Evolutionary conservation across 2,888 invertebrate species (phyloP).

Genomic region (Halocaridina rubra): DNA sequence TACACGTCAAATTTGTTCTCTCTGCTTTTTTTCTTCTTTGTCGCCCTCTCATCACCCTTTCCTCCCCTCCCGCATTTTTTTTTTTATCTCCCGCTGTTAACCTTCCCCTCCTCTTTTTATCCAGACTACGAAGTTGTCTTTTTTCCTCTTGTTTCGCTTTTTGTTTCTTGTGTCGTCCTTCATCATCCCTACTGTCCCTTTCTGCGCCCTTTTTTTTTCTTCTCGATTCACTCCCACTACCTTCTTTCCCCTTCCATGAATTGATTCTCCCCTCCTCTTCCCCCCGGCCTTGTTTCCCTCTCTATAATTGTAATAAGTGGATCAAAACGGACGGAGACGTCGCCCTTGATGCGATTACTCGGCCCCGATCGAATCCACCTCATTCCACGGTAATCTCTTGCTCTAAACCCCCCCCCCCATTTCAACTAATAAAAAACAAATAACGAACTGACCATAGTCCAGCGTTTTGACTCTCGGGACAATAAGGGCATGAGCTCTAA

Average conservation of each 20-base stretch:
- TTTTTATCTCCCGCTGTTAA: too few species aligned
- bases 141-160: too few species aligned
- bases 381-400: not conserved
- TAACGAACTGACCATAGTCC: not conserved
- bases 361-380: not conserved
- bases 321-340: not conserved
- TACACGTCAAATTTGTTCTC: too few species aligned
- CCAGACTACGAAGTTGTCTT: too few species aligned
- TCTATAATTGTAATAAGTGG: not conserved
- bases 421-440: not conserved
- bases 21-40: too few species aligned
- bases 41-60: too few species aligned
- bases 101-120: too few species aligned
- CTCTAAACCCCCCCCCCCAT: not conserved
- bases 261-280: not conserved
- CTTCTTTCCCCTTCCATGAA: not conserved
- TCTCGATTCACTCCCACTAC: not conserved
- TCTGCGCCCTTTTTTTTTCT: not conserved
- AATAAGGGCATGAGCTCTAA: not conserved
- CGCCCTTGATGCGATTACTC: not conserved
- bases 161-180: too few species aligned
- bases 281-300: not conserved
- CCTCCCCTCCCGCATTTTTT: too few species aligned
- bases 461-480: not conserved
- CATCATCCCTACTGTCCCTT: too few species aligned